Conservation (phyloP, 2,113 vertebrate species). For the Montifringilla adamsi region DNA sequence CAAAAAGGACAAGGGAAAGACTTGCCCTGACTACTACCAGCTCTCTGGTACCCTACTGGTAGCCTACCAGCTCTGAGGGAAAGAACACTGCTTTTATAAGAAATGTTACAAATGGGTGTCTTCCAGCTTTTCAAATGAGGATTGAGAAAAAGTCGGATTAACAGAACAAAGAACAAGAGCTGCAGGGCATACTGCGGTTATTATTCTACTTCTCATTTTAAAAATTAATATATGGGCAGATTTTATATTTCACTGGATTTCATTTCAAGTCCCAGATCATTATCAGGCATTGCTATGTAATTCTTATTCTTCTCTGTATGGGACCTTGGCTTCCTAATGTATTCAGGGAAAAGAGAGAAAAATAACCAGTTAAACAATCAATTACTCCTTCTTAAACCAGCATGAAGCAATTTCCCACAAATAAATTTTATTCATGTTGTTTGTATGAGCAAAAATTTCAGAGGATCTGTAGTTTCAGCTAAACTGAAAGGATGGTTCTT, state of each 20-base stretch:
- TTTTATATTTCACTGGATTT: neutral
- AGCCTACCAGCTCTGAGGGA: neutral
- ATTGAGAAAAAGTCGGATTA: neutral
- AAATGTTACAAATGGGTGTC: neutral
- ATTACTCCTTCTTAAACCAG: neutral
- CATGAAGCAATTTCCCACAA: neutral
- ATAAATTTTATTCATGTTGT: neutral
- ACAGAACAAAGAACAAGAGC: neutral
- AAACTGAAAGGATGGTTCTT: neutral
- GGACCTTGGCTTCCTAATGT: neutral
- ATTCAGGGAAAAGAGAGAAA: neutral
- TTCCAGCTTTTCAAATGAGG: neutral
- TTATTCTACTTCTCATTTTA: neutral
- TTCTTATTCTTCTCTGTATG: neutral
- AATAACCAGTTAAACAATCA: neutral
- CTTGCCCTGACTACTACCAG: neutral
- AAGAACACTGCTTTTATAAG: neutral
- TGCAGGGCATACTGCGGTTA: neutral
- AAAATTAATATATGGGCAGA: neutral
- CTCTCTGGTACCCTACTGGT: neutral
- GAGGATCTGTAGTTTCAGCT: neutral
- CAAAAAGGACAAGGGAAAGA: neutral
- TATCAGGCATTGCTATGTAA: neutral
- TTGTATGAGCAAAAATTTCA: neutral
- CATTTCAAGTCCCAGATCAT: neutral